These are phyloP conservation scores for Trissonchulus latispiculum DNA, from an alignment of 2,888 invertebrate species.

Conservation along the genomic window DNA sequence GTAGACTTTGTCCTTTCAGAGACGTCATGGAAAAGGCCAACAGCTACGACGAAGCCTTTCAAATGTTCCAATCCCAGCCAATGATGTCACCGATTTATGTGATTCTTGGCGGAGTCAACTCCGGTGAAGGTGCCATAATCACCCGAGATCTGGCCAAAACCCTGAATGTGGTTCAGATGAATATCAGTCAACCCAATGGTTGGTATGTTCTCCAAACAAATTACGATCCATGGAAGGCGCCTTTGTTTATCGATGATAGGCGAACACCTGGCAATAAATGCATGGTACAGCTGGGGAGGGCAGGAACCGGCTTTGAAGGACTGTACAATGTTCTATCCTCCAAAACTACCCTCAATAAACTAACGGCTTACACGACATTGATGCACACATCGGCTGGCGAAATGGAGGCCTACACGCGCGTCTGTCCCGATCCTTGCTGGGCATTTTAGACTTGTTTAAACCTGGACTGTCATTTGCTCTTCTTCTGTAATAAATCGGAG, in stretches of 20 bases:
- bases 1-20: too few relatives aligned
- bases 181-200: conserved; percentile 30
- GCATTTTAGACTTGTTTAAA: too few relatives aligned
- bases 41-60: conserved; percentile 47
- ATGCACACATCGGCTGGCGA: conserved; percentile 50
- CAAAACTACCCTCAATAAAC: conserved; percentile 52
- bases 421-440: conserved; percentile 50
- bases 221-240: conserved; percentile 52
- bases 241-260: conserved; percentile 52
- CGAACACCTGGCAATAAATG: conserved; percentile 51
- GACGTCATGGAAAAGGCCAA: conserved; percentile 49
- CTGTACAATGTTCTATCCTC: conserved; percentile 53
- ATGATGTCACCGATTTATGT: conserved; percentile 54
- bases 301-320: conserved; percentile 43
- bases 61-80: conserved; percentile 45
- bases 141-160: neutral
- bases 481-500: too few relatives aligned
- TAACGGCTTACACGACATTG: conserved; percentile 53
- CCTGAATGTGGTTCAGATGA: conserved; percentile 10
- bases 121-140: conserved; percentile 23
- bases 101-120: conserved; percentile 48
- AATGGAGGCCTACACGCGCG: conserved; percentile 50
- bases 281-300: conserved; percentile 45
- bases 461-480: too few relatives aligned
- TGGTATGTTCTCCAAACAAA: conserved; percentile 53